Evolutionary conservation across 2,797 vertebrate genomes (phyloP).

Genomic region (Nannoperca australis): DNA sequence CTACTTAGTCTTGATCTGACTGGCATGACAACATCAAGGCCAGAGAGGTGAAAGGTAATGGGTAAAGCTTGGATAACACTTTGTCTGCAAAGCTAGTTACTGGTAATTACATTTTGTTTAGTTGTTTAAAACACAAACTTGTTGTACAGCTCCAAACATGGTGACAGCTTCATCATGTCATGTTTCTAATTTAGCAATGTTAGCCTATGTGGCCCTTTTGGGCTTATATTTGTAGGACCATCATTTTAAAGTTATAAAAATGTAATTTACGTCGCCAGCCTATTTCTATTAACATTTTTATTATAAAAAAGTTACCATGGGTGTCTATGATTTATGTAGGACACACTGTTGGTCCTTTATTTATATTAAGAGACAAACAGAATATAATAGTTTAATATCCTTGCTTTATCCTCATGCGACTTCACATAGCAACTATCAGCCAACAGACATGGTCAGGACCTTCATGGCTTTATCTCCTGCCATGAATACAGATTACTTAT

Average conservation of each 20-base stretch:
- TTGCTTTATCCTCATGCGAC: constrained; percentile 9
- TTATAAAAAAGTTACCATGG: neutral
- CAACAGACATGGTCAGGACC: constrained; percentile 3
- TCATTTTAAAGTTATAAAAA: constrained; percentile 7
- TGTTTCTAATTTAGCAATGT: too few species aligned
- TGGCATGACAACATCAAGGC: too few species aligned
- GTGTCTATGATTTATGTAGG: neutral
- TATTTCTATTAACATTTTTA: neutral
- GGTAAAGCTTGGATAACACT: neutral
- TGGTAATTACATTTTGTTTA: neutral
- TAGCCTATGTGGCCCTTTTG: too few species aligned
- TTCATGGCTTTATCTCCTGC: constrained; percentile 5
- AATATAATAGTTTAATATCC: neutral
- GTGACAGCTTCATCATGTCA: neutral
- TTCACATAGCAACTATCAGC: constrained; percentile 9
- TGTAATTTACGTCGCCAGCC: neutral
- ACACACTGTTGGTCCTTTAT: neutral
- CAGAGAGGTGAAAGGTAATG: neutral
- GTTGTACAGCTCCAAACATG: neutral
- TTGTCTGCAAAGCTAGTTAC: neutral
- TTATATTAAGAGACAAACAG: constrained; percentile 5
- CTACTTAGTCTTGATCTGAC: neutral
- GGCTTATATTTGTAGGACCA: neutral
- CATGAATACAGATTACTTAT: neutral
- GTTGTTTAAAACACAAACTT: neutral